phyloP scores from a whole-genome alignment of 92 coral and sea anemone genomes.

The Phymanthus crucifer region DNA sequence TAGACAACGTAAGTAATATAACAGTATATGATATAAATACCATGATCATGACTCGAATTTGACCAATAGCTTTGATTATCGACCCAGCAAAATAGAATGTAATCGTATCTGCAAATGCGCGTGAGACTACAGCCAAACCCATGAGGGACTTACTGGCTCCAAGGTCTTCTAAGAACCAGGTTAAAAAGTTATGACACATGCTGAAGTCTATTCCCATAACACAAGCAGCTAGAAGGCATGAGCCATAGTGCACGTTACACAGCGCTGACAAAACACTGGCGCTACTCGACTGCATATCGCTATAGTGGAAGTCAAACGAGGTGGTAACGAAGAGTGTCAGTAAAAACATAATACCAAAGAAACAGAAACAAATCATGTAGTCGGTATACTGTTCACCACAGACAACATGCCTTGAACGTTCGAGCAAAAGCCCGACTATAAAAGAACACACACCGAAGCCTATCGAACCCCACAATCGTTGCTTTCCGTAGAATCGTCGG shows the following conservation, averaged over 20 bases:
- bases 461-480: constrained; percentile 98
- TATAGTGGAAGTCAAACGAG: constrained; percentile 85
- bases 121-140: constrained; percentile 89
- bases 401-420: constrained; percentile 81
- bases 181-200: constrained; percentile 90
- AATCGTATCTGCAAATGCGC: constrained; percentile 77
- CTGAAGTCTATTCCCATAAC: constrained; percentile 96
- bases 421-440: constrained; percentile 84
- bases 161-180: constrained; percentile 95
- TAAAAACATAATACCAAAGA: constrained; percentile 76
- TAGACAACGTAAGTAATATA: constrained; percentile 72
- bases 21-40: constrained; percentile 77
- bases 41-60: constrained; percentile 74
- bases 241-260: constrained; percentile 87
- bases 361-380: constrained; percentile 92
- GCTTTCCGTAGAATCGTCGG: constrained; percentile 91
- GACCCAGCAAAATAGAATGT: constrained; percentile 90
- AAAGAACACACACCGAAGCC: constrained; percentile 98
- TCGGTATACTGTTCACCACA: constrained; percentile 93
- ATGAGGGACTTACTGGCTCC: constrained; percentile 94
- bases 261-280: constrained; percentile 70
- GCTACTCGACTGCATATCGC: constrained; percentile 49
- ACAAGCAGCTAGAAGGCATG: constrained; percentile 90
- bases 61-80: constrained; percentile 84
- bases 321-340: constrained; percentile 78